These are phyloP conservation scores for Kryphioiulus occultus DNA, from an alignment of 2,888 invertebrate genomes.

Conservation along the genomic window DNA sequence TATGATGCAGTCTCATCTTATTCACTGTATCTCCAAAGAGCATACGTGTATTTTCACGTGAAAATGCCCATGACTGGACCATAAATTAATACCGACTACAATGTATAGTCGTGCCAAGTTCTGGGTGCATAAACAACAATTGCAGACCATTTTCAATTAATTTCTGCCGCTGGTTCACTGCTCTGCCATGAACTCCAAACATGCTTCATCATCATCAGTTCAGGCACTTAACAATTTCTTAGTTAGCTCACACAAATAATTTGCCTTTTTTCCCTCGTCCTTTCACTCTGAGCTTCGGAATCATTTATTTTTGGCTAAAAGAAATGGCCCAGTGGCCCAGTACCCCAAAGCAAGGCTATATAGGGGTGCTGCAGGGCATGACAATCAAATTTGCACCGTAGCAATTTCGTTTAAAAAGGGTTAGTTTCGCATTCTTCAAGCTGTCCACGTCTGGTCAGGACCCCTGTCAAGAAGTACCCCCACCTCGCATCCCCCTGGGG, in stretches of 20 bases:
- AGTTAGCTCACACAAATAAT: background rate
- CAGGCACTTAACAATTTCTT: background rate
- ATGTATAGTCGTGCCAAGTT: conserved; percentile 11
- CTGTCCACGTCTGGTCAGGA: conserved; percentile 25
- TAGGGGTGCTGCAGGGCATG: background rate
- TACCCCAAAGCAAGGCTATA: conserved; percentile 20
- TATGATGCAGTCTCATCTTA: background rate
- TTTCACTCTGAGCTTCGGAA: background rate
- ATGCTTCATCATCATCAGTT: conserved; percentile 7
- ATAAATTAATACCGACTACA: conserved; percentile 25
- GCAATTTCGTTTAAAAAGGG: background rate
- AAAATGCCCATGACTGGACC: background rate
- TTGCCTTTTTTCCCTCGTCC: background rate
- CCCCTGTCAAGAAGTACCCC: conserved; percentile 16
- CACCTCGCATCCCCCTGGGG: background rate
- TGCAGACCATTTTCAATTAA: conserved; percentile 26
- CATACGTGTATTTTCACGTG: conserved; percentile 1
- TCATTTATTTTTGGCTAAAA: background rate
- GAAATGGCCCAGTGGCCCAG: conserved; percentile 12
- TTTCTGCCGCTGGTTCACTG: conserved; percentile 12
- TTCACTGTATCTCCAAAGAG: background rate
- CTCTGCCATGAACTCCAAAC: background rate
- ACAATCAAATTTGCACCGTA: background rate
- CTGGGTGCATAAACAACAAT: conserved; percentile 21
- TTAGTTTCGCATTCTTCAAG: background rate